Evolutionary conservation across 2,797 vertebrate genomes (phyloP).

Genomic region (Gila robusta): DNA sequence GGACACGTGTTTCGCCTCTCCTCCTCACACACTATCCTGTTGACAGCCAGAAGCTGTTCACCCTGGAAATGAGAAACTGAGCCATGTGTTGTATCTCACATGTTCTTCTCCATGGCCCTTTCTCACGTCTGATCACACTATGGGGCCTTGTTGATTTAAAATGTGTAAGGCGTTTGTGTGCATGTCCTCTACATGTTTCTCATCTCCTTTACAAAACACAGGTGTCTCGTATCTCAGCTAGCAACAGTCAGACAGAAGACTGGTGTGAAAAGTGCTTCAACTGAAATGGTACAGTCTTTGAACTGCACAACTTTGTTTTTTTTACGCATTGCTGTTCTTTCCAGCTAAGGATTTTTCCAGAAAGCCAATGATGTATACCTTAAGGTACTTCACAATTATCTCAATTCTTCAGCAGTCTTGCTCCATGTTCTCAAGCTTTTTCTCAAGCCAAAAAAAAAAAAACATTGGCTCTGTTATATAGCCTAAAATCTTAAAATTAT

Average conservation of each 20-base stretch:
- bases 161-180: conserved; percentile 56
- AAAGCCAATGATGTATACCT: conserved; percentile 7
- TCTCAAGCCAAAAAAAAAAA: neutral
- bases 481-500: neutral
- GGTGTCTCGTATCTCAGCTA: conserved; percentile 45
- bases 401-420: neutral
- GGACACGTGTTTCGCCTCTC: conserved; percentile 56
- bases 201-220: conserved; percentile 64
- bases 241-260: conserved; percentile 9
- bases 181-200: conserved; percentile 59
- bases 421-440: neutral
- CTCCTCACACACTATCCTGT: conserved; percentile 59
- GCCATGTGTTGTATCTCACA: conserved; percentile 72
- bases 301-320: conserved; percentile 7
- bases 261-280: conserved; percentile 7
- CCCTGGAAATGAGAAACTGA: conserved; percentile 58
- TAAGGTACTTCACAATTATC: neutral
- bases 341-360: conserved; percentile 23
- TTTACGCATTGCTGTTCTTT: conserved; percentile 8
- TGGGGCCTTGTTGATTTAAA: conserved; percentile 66
- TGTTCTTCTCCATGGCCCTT: conserved; percentile 64
- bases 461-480: neutral
- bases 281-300: neutral
- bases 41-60: conserved; percentile 69
- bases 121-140: conserved; percentile 64